phyloP scores from a whole-genome alignment of 2,113 vertebrate species.

The Elephantulus edwardii region DNA sequence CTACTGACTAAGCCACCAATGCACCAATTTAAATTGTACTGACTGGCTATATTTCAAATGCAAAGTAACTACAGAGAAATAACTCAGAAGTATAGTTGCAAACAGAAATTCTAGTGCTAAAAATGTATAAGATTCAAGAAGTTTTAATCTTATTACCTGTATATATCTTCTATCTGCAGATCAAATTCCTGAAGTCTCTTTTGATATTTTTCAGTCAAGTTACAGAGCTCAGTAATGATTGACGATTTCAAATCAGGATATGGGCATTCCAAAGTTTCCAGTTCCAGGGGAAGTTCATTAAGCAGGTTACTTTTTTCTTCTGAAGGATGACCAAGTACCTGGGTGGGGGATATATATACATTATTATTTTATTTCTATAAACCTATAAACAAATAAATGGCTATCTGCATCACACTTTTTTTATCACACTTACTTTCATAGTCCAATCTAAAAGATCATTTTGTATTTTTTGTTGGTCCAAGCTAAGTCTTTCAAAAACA shows the following conservation, averaged over 20 bases:
- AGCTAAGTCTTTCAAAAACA: conserved; percentile 83
- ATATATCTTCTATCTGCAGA: conserved; percentile 81
- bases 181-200: conserved; percentile 83
- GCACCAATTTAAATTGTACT: background rate
- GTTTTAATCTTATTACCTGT: conserved; percentile 82
- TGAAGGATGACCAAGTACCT: conserved; percentile 66
- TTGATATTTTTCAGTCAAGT: conserved; percentile 85
- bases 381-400: conserved; percentile 25
- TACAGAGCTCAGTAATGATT: conserved; percentile 86
- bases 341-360: background rate
- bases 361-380: conserved; percentile 42
- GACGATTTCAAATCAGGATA: conserved; percentile 88
- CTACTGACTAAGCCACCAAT: too few species aligned
- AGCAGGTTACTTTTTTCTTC: conserved; percentile 75
- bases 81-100: conserved; percentile 9
- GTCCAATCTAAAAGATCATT: conserved; percentile 81
- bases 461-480: conserved; percentile 85
- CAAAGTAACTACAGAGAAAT: background rate
- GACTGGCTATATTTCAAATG: background rate
- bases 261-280: conserved; percentile 88
- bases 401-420: conserved; percentile 78
- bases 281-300: conserved; percentile 83
- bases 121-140: background rate
- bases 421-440: conserved; percentile 85
- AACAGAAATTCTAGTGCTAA: background rate